These are phyloP conservation scores for Procambarus virginalis DNA, from an alignment of 1,140 invertebrate genomes.

Conservation along the genomic window DNA sequence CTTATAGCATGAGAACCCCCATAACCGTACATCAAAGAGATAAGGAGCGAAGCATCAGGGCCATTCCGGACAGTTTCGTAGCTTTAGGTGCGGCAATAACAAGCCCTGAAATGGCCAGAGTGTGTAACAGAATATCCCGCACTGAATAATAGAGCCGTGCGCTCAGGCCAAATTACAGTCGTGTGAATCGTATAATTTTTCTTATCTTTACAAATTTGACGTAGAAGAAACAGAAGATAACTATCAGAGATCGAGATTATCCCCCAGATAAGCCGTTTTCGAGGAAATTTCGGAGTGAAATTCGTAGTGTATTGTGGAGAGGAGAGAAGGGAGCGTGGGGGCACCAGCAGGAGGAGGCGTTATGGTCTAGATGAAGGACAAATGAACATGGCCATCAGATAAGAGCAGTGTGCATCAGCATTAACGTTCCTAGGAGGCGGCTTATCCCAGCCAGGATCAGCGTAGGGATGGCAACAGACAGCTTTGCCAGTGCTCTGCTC, in stretches of 20 bases:
- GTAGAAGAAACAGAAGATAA: neutral
- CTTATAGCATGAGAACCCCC: neutral
- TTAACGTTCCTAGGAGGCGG: constrained; percentile 2
- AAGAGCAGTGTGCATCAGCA: constrained; percentile 2
- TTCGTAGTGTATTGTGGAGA: neutral
- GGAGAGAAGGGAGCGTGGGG: neutral
- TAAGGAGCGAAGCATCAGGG: neutral
- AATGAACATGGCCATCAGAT: constrained; percentile 8
- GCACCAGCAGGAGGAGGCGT: neutral
- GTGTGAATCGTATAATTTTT: neutral
- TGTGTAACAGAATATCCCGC: neutral
- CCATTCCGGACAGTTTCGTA: constrained; percentile 1
- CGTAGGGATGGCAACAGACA: neutral
- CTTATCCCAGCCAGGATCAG: neutral
- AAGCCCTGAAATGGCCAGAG: neutral
- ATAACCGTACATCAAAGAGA: constrained; percentile 10
- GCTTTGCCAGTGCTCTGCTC: neutral
- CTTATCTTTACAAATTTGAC: neutral
- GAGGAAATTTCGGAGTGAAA: neutral
- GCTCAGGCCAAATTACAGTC: neutral
- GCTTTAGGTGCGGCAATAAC: neutral
- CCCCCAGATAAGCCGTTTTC: neutral
- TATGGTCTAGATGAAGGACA: constrained; percentile 5
- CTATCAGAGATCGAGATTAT: neutral
- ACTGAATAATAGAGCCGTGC: constrained; percentile 5